Evolutionary conservation across 1,140 invertebrate genomes (phyloP).

Genomic region (Leguminivora glycinivorella): DNA sequence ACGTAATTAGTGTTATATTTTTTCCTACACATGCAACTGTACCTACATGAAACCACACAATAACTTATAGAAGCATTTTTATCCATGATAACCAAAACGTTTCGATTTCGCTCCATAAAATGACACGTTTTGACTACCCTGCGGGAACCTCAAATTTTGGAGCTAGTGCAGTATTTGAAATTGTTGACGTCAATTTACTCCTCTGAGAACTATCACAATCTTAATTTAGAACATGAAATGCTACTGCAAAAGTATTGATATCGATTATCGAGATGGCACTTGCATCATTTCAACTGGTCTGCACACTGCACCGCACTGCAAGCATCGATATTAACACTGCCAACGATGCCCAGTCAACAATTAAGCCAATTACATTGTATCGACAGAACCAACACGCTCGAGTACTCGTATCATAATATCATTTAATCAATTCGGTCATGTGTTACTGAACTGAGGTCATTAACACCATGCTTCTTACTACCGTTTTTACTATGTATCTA

Average conservation of each 20-base stretch:
- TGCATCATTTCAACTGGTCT: neutral
- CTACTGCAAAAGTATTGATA: neutral
- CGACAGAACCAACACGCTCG: slow-evolving; percentile 46
- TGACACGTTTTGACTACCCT: no score
- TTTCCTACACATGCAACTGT: no score
- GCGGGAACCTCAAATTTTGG: no score
- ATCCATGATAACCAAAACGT: no score
- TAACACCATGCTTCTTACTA: slow-evolving; percentile 47
- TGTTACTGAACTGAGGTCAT: slow-evolving; percentile 51
- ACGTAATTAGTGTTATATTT: no score
- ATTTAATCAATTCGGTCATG: slow-evolving; percentile 65
- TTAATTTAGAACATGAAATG: no score
- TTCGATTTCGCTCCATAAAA: no score
- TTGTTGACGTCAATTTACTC: no score
- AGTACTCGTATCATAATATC: slow-evolving; percentile 60
- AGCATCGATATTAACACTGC: neutral
- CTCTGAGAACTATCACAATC: no score
- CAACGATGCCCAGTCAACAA: slow-evolving; percentile 38
- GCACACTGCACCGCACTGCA: neutral
- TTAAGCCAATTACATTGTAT: slow-evolving; percentile 69
- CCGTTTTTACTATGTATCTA: slow-evolving; percentile 29
- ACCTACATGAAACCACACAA: no score
- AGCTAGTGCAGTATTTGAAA: no score
- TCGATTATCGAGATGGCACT: neutral
- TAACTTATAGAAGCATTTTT: no score